These are phyloP conservation scores for chimpanzee (Pan troglodytes) DNA, from an alignment of 2,113 vertebrate genomes.

Conservation along the genomic window NHGRI_mPanTro3-v2.1_pri NC_072398.2:182717001-182717500, in stretches of 20 bases:
- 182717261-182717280: neutral
- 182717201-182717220: neutral
- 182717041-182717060: neutral
- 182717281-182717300: neutral
- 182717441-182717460: neutral
- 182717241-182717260: neutral
- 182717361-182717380: neutral
- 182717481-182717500: neutral
- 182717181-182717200: neutral
- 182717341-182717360: neutral
- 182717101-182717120: neutral
- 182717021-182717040: neutral
- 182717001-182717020: neutral
- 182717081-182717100: neutral
- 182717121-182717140: neutral
- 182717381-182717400: neutral
- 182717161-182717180: neutral
- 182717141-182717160: neutral
- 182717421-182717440: neutral
- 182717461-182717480: neutral
- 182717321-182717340: neutral
- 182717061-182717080: neutral
- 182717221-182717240: neutral
- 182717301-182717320: neutral
- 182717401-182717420: neutral